These are phyloP conservation scores for Nannospalax galili DNA, from an alignment of 2,113 vertebrate species.

Conservation along the genomic window DNA sequence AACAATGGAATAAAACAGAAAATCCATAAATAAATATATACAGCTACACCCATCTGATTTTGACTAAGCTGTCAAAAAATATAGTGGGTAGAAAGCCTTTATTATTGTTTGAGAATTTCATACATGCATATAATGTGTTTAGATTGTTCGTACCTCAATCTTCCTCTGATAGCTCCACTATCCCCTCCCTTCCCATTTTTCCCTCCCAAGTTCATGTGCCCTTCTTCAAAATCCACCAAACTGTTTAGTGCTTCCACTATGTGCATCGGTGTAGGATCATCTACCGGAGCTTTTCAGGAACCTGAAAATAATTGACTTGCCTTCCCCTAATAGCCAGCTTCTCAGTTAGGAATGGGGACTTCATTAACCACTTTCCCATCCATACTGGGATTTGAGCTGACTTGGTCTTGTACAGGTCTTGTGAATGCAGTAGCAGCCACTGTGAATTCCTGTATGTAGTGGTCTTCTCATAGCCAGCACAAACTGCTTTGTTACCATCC, in stretches of 20 bases:
- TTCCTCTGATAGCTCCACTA: neutral
- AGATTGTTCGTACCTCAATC: neutral
- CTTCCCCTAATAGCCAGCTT: neutral
- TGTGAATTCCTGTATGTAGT: neutral
- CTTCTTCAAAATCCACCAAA: neutral
- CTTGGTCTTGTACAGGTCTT: neutral
- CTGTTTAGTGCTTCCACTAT: neutral
- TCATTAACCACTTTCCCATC: neutral
- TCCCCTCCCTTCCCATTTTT: neutral
- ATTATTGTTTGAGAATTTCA: neutral
- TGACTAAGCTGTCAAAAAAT: neutral
- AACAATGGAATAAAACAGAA: neutral
- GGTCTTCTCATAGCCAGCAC: neutral
- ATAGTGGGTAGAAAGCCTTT: neutral
- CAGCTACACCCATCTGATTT: neutral
- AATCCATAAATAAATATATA: neutral
- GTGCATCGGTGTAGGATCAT: neutral
- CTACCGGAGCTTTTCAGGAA: neutral
- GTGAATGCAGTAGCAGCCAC: neutral
- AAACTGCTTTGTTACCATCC: neutral
- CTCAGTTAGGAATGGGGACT: neutral
- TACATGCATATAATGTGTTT: neutral
- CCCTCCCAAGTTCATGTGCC: neutral
- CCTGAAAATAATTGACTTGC: neutral
- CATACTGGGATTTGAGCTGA: neutral